phyloP scores from a whole-genome alignment of 2,113 vertebrate genomes.

The Marmota flaviventris region DNA sequence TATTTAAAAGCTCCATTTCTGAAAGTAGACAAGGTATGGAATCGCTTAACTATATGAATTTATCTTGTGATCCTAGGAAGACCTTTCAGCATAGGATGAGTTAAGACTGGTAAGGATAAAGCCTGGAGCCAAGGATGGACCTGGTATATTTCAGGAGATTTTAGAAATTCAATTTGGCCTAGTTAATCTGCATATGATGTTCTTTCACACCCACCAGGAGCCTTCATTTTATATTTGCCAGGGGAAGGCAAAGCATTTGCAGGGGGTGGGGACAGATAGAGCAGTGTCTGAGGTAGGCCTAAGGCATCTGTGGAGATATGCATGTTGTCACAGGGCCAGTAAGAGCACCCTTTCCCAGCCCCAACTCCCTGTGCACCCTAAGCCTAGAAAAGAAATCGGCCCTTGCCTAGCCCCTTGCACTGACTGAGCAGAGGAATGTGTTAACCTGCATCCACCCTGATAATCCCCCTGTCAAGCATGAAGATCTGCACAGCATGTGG shows the following conservation, averaged over 20 bases:
- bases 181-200: conserved; percentile 62
- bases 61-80: not conserved
- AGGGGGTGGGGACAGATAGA: conserved; percentile 72
- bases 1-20: not conserved
- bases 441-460: conserved; percentile 54
- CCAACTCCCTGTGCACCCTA: conserved; percentile 71
- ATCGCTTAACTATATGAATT: not conserved
- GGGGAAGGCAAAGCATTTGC: conserved; percentile 65
- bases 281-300: conserved; percentile 84
- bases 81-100: not conserved
- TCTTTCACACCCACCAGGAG: conserved; percentile 62
- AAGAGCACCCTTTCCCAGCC: not conserved
- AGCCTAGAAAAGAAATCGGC: not conserved
- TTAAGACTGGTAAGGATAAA: conserved; percentile 7
- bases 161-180: not conserved
- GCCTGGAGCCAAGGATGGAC: not conserved
- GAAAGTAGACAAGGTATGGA: not conserved
- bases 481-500: conserved; percentile 77
- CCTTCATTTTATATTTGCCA: not conserved
- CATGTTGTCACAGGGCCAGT: conserved; percentile 77
- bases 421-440: conserved; percentile 68
- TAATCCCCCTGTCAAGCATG: conserved; percentile 80
- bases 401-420: not conserved
- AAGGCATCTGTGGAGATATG: conserved; percentile 65
- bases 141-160: not conserved